Percentiles rank a stretch among this genome's conserved stretches.
phyloP scores from a whole-genome alignment of 2,113 vertebrate species.

The Dipodomys spectabilis region DNA sequence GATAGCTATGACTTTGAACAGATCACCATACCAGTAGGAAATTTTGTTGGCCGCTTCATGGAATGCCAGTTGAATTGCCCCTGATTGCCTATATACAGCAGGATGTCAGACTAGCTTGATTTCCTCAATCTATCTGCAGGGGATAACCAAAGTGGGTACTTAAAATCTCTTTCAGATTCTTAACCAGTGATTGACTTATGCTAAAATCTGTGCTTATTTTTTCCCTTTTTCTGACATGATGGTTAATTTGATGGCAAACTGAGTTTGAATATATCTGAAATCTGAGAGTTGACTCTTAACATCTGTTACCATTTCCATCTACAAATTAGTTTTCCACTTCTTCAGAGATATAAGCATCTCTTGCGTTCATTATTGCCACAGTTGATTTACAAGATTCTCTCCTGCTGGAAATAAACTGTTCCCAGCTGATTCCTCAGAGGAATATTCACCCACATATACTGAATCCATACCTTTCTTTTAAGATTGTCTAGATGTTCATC shows the following conservation, averaged over 20 bases:
- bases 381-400: background rate
- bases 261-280: background rate
- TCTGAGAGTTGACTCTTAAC: constrained; percentile 31
- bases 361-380: background rate
- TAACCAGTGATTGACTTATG: constrained; percentile 31
- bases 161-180: constrained; percentile 1
- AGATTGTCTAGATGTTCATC: background rate
- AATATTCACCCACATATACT: background rate
- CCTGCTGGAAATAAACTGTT: background rate
- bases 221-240: background rate
- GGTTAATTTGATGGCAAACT: constrained; percentile 29
- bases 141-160: background rate
- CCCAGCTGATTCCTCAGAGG: background rate
- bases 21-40: background rate
- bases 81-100: background rate
- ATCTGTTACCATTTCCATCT: background rate
- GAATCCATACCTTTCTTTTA: background rate
- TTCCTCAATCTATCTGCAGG: constrained; percentile 9
- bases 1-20: background rate
- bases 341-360: background rate
- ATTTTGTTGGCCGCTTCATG: background rate
- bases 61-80: background rate
- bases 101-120: constrained; percentile 13
- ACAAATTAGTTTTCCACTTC: constrained; percentile 5
- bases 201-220: constrained; percentile 6